These are phyloP conservation scores for Scopus umbretta DNA, from an alignment of 2,113 vertebrate species.

Conservation along the genomic window DNA sequence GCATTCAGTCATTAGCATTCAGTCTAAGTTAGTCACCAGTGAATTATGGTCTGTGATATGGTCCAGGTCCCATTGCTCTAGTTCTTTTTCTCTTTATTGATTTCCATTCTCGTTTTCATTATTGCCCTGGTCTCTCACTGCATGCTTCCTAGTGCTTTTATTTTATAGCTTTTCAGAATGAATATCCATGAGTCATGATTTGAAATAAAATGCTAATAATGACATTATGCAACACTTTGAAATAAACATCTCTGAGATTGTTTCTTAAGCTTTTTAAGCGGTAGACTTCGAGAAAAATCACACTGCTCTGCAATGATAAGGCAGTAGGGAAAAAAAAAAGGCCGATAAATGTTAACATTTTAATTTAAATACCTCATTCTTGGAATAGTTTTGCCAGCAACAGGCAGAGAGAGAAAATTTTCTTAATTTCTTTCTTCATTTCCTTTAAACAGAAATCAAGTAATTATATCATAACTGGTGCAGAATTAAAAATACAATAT, in stretches of 20 bases:
- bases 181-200: slow-evolving; percentile 47
- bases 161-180: slow-evolving; percentile 39
- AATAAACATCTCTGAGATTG: slow-evolving; percentile 19
- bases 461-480: neutral
- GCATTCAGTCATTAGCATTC: slow-evolving; percentile 38
- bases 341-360: neutral
- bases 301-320: neutral
- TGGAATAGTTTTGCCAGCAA: neutral
- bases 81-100: slow-evolving; percentile 44
- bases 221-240: slow-evolving; percentile 13
- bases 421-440: neutral
- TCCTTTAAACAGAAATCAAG: neutral
- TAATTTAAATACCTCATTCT: neutral
- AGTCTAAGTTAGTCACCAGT: slow-evolving; percentile 36
- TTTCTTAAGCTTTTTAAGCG: neutral
- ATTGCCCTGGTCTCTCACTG: slow-evolving; percentile 19
- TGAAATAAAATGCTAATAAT: slow-evolving; percentile 54
- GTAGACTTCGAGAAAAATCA: neutral
- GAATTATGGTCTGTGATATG: slow-evolving; percentile 50
- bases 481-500: neutral
- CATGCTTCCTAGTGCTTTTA: slow-evolving; percentile 9
- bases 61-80: slow-evolving; percentile 32
- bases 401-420: neutral
- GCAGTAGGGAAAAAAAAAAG: neutral
- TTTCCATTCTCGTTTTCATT: slow-evolving; percentile 42